Evolutionary conservation across 2,113 vertebrate genomes (phyloP), one percentile per base, ranked within the genome.

Genomic region (Salvelinus alpinus): DNA sequence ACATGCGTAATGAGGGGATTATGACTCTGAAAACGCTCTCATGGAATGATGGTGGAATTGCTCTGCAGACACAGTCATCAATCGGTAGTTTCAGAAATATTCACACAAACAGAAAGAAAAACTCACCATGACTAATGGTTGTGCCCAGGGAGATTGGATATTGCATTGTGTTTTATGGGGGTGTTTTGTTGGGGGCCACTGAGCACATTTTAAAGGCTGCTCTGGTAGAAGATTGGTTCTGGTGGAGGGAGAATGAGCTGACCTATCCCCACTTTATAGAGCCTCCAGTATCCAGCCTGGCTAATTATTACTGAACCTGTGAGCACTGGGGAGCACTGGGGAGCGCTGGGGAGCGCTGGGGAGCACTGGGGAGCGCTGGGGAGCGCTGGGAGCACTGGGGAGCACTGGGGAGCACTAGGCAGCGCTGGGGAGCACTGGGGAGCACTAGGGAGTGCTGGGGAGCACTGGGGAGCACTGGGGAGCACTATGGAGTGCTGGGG

Each of bases 251-350:
- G 85, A 90, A 82, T 84, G 85, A 88, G 82, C 84, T 83, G 86
- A 88, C 87, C 86, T 72, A 47, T 85, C 70, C 79, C 66, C 18
- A 71, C 84, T 91, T 90, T 88, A 90, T 85, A 70, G 81, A 73
- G 78, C 74, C 87, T 85, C 24, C 18, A 69, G 86, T 86, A 82
- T 74, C 71, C 66, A 78, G 81, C 72, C 59, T 38, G 80, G 84
- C 86, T 92, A 89, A 93, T 92, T 91, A 90, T 78, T 79, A 87
- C 64, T 85, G 86, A 91, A 85, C 89, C 64, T 25, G 78, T 73
- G 72, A 84, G 85, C 34, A 79, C 54, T 4, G 76, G 64, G 38
- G 38, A 38, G 34, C 7, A 8, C 34, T 38, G 34, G 34, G 1
- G 31, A 5, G 4, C 31, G 0, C 31, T 34, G 31, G 31, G 5